Percentiles rank a stretch among this genome's conserved stretches.
Conservation (phyloP, 1,140 invertebrate genomes). For the Dolichoris vasculosae region DNA sequence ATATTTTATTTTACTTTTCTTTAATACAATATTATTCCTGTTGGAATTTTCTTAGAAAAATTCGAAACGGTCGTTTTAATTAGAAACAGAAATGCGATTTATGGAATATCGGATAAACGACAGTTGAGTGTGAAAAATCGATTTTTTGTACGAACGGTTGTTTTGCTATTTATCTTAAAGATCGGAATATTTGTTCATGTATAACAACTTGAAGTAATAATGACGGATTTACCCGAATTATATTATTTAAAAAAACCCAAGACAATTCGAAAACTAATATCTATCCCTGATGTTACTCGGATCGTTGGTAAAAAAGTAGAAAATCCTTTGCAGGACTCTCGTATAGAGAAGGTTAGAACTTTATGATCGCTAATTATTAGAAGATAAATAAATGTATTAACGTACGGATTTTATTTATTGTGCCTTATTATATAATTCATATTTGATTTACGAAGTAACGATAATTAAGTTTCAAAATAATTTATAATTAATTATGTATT, state of each 20-base stretch:
- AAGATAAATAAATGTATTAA: neutral
- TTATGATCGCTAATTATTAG: neutral
- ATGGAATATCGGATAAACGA: neutral
- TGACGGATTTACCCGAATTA: conserved; percentile 1
- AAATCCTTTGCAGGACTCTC: conserved; percentile 1
- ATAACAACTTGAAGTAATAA: neutral
- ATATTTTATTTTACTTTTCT: no score
- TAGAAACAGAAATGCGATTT: no score
- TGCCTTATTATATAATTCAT: no score
- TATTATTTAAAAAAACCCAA: neutral
- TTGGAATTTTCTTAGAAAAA: no score
- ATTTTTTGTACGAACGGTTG: neutral
- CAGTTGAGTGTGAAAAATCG: neutral
- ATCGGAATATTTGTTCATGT: neutral
- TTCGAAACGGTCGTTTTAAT: neutral
- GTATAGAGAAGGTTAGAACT: conserved; percentile 20
- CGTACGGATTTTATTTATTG: neutral
- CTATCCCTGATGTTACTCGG: neutral
- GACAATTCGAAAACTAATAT: neutral
- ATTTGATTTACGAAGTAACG: no score
- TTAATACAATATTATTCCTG: no score
- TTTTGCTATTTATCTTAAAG: neutral
- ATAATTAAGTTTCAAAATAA: no score
- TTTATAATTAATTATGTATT: no score
- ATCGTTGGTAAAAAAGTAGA: neutral